phyloP scores from a whole-genome alignment of 2,113 vertebrate species.

The Junco hyemalis region DNA sequence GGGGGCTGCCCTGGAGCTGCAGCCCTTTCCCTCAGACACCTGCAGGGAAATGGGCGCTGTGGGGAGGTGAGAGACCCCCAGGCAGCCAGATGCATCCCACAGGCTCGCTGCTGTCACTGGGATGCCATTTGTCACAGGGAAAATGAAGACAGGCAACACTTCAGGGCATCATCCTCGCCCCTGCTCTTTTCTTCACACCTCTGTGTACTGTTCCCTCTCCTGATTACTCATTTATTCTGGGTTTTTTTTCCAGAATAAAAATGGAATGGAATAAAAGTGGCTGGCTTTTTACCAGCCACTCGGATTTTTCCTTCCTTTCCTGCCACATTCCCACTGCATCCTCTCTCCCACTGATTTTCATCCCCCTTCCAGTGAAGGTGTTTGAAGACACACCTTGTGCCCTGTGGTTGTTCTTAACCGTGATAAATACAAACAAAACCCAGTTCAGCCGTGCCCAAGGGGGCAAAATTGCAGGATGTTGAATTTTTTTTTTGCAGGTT shows the following conservation, averaged over 20 bases:
- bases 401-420: background rate
- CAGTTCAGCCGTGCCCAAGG: background rate
- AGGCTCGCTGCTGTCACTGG: background rate
- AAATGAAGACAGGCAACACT: background rate
- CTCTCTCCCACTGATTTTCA: background rate
- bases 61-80: background rate
- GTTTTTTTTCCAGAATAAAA: no score
- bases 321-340: rapidly evolving
- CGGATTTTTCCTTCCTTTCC: background rate
- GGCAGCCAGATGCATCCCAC: background rate
- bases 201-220: rapidly evolving
- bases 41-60: background rate
- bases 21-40: background rate
- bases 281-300: background rate
- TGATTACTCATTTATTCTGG: background rate
- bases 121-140: background rate
- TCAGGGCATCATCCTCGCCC: background rate
- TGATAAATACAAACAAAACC: background rate
- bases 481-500: background rate
- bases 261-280: no score
- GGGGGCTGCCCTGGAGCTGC: background rate
- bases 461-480: background rate
- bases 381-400: background rate
- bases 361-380: background rate
- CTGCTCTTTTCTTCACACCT: background rate